phyloP scores from a whole-genome alignment of 2,888 invertebrate genomes.

The Dynastes grantii region DNA sequence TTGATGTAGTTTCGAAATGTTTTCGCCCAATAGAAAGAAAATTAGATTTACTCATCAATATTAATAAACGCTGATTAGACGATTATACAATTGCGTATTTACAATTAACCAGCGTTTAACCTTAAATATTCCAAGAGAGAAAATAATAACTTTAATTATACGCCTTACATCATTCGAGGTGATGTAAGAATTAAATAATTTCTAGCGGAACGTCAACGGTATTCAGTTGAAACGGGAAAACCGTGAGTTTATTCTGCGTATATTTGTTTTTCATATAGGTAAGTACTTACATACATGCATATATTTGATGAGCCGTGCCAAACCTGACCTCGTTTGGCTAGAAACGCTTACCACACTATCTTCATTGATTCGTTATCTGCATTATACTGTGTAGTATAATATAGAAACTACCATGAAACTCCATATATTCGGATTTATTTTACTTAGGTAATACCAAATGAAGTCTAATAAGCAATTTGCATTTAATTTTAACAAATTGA shows the following conservation, averaged over 20 bases:
- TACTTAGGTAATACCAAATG: no score
- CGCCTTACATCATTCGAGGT: not conserved
- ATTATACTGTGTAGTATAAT: no score
- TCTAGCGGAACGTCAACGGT: not conserved
- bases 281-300: no score
- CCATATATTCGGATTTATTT: no score
- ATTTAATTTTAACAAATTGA: no score
- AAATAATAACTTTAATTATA: conserved; percentile 5
- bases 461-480: no score
- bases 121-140: not conserved
- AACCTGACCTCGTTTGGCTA: no score
- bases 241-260: not conserved
- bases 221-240: no score
- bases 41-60: not conserved
- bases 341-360: no score
- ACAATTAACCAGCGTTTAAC: not conserved
- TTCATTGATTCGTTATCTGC: no score
- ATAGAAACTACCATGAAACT: no score
- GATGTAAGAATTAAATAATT: conserved; percentile 8
- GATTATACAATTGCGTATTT: not conserved
- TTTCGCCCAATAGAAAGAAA: not conserved
- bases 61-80: not conserved
- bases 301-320: not conserved
- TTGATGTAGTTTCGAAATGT: not conserved
- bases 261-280: not conserved